A percentile compares a stretch with the other conserved stretches of the same genome.
Conservation (phyloP, 2,888 invertebrate species). For the Drosophila pseudotakahashii region DNA sequence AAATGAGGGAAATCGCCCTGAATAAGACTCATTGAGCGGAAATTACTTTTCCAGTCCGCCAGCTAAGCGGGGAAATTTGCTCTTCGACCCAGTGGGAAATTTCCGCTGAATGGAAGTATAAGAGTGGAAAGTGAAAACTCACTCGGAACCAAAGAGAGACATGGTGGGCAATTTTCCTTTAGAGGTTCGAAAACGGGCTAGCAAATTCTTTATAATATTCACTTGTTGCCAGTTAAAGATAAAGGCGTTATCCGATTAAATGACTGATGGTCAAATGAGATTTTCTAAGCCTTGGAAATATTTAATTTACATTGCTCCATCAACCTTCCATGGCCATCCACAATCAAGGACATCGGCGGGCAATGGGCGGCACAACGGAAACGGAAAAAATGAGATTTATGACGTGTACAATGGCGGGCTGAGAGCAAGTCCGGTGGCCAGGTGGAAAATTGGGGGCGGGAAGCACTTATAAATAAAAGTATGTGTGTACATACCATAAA, state of each 20-base stretch:
- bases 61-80: slow-evolving; percentile 54
- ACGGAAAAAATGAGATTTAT: slow-evolving; percentile 80
- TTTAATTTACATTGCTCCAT: slow-evolving; percentile 44
- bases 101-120: slow-evolving; percentile 73
- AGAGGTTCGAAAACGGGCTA: slow-evolving; percentile 52
- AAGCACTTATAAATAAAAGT: slow-evolving; percentile 60
- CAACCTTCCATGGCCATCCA: neutral
- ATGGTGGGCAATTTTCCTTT: slow-evolving; percentile 25
- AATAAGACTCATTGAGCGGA: slow-evolving; percentile 16
- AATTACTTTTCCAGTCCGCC: slow-evolving; percentile 33
- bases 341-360: slow-evolving; percentile 31
- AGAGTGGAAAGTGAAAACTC: slow-evolving; percentile 37
- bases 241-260: neutral
- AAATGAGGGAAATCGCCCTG: too few relatives aligned
- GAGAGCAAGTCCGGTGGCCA: slow-evolving; percentile 9
- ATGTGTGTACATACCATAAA: slow-evolving; percentile 69
- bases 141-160: slow-evolving; percentile 22
- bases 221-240: slow-evolving; percentile 63
- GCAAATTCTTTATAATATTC: slow-evolving; percentile 40
- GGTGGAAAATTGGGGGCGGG: slow-evolving; percentile 16
- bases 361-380: slow-evolving; percentile 66
- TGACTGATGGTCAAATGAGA: too few relatives aligned
- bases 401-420: slow-evolving; percentile 63
- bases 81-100: slow-evolving; percentile 42
- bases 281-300: slow-evolving; percentile 26